phyloP scores from a whole-genome alignment of 1,140 invertebrate genomes.

The Lepidurus couesii region DNA sequence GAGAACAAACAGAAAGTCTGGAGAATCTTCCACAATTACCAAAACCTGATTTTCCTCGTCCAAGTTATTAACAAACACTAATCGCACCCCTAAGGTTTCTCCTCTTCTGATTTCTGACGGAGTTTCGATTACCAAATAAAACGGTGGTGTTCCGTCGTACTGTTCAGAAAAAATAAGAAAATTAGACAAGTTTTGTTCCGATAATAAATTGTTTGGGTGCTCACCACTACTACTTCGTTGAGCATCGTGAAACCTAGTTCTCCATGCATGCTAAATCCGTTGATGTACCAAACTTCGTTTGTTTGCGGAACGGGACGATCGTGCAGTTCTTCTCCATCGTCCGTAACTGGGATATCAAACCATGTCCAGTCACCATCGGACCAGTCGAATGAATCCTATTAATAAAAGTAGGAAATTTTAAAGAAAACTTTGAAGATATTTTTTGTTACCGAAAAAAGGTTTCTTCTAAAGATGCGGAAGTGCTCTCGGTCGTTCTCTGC shows the following conservation, averaged over 20 bases:
- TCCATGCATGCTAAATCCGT: conserved; percentile 48
- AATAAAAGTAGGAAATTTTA: not conserved
- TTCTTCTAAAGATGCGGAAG: conserved; percentile 37
- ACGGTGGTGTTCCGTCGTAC: conserved; percentile 50
- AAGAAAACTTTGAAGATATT: not conserved
- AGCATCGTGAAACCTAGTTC: conserved; percentile 46
- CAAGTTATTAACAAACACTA: conserved; percentile 54
- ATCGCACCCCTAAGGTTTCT: conserved; percentile 54
- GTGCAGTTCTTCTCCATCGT: conserved; percentile 46
- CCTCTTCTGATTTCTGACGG: conserved; percentile 50
- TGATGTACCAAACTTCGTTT: conserved; percentile 47
- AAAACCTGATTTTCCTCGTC: conserved; percentile 42
- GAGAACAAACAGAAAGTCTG: conserved; percentile 52
- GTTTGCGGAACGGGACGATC: conserved; percentile 43
- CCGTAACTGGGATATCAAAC: conserved; percentile 46
- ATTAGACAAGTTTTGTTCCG: not conserved
- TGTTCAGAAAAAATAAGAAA: conserved; percentile 38
- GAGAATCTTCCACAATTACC: conserved; percentile 43
- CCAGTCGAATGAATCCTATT: conserved; percentile 33
- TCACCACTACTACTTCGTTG: conserved; percentile 43
- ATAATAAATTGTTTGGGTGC: not conserved
- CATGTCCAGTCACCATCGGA: conserved; percentile 47
- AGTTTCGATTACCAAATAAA: conserved; percentile 53
- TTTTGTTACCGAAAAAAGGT: conserved; percentile 36
- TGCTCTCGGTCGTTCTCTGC: conserved; percentile 37